Evolutionary conservation across 2,888 invertebrate species (phyloP), one percentile per base, ranked within the genome.

Genomic region (Euproctis similis): DNA sequence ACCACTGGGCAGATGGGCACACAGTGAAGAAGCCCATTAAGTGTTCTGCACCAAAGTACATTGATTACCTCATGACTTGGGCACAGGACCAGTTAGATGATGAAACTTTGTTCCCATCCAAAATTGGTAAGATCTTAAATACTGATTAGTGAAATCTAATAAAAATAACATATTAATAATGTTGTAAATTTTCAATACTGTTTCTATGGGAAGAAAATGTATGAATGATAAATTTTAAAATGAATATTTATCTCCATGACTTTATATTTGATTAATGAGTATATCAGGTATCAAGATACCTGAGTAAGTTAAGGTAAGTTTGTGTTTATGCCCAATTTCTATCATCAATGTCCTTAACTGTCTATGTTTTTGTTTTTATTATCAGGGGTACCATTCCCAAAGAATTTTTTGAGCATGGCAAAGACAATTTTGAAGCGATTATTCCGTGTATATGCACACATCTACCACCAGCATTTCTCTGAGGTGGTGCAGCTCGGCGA

Each of bases 61-160:
- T 99, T 54, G 98, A 99, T 84, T 98, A 97, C 85, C 88, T 99
- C 49, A 97, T 99, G 97, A 97, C 98, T 11, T 98, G 98, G 97
- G 98, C 98, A 33, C 99, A 99, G 81, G 98, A 98, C 82, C 98
- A 99, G 71, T 87, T 99, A 39, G 99, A 99, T 66, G 98, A 99
- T 67, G 99, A 99, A 78, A 94, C 94, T 7, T 84, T 98, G 18
- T 99, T 99, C 68, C 99, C 99, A 20, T 98, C 98, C 4, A 98
- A 98, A 88, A 98, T 99, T 67, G 84, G 84, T 81, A 44, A 14
- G n/a, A n/a, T n/a, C n/a, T n/a, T n/a, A n/a, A n/a, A n/a, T n/a
- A n/a, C n/a, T n/a, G n/a, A n/a, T n/a, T n/a, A n/a, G n/a, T n/a
- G n/a, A n/a, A n/a, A n/a, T n/a, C n/a, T n/a, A n/a, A n/a, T n/a